Evolutionary conservation across 1,140 invertebrate genomes (phyloP).

Genomic region (Eriosoma lanigerum): DNA sequence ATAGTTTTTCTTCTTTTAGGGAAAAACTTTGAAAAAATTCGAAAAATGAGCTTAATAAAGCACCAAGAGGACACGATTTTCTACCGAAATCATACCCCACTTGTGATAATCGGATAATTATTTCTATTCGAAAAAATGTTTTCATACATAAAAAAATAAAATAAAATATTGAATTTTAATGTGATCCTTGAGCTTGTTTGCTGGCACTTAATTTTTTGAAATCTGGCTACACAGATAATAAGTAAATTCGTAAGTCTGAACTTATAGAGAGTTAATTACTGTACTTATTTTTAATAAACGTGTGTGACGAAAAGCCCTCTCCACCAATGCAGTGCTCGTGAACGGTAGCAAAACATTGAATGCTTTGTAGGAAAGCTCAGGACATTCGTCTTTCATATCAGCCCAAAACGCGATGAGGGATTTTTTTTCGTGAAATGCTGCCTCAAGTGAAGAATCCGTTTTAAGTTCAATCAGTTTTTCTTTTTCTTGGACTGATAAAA

Average conservation of each 20-base stretch:
- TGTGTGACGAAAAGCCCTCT: not conserved
- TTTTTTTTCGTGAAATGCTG: not conserved
- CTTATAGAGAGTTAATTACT: not conserved
- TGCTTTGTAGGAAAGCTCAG: not conserved
- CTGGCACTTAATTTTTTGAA: not conserved
- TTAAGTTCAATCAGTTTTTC: not conserved
- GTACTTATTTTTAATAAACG: slow-evolving; percentile 1
- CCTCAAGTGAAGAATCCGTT: not conserved
- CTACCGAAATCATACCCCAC: no score
- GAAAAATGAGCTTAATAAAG: no score
- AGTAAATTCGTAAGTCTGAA: not conserved
- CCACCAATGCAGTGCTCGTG: not conserved
- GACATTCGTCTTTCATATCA: not conserved
- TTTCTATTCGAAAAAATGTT: no score
- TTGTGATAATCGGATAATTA: no score
- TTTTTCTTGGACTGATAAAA: not conserved
- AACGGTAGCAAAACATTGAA: slow-evolving; percentile 2
- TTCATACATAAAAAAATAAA: not conserved
- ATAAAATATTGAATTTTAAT: not conserved
- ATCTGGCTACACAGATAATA: not conserved
- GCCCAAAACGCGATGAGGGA: not conserved
- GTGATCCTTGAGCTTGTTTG: not conserved
- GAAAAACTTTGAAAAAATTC: no score
- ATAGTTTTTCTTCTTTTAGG: no score
- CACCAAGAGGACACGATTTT: no score